Evolutionary conservation across 2,113 vertebrate species (phyloP).

Genomic region (Leucopsar rothschildi): DNA sequence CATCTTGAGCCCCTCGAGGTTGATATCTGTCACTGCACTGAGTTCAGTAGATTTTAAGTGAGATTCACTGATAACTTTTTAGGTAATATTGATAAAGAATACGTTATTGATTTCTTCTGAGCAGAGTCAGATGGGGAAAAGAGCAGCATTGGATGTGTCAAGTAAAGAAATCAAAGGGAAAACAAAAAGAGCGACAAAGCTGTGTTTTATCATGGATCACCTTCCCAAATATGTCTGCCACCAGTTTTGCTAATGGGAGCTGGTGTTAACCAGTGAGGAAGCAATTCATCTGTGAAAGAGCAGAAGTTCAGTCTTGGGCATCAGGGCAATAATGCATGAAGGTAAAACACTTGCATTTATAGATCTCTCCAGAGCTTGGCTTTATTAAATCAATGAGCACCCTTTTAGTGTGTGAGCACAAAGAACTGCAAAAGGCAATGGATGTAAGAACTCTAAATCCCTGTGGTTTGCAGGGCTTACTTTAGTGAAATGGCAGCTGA

Average conservation of each 20-base stretch:
- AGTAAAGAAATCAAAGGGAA: constrained; percentile 33
- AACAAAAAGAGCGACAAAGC: background rate
- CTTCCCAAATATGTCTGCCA: constrained; percentile 43
- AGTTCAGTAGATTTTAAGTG: background rate
- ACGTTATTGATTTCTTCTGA: constrained; percentile 15
- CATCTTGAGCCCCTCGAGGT: background rate
- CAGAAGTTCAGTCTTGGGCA: constrained; percentile 45
- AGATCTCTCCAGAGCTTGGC: constrained; percentile 46
- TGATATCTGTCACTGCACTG: background rate
- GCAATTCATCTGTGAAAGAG: constrained; percentile 58
- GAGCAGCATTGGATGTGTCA: background rate
- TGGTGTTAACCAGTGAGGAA: constrained; percentile 46
- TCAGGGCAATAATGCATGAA: constrained; percentile 46
- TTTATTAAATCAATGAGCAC: constrained; percentile 54
- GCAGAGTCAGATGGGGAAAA: background rate
- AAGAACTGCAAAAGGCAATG: background rate
- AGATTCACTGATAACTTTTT: background rate
- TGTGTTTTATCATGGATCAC: constrained; percentile 52
- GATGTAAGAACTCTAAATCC: background rate
- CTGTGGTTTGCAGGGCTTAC: background rate
- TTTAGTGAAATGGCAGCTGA: background rate
- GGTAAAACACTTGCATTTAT: constrained; percentile 48
- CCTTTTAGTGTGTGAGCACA: background rate
- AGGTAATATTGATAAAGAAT: background rate
- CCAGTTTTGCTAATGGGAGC: constrained; percentile 46